These are phyloP conservation scores for Periplaneta americana DNA, from an alignment of 1,140 invertebrate genomes.

Conservation along the genomic window DNA sequence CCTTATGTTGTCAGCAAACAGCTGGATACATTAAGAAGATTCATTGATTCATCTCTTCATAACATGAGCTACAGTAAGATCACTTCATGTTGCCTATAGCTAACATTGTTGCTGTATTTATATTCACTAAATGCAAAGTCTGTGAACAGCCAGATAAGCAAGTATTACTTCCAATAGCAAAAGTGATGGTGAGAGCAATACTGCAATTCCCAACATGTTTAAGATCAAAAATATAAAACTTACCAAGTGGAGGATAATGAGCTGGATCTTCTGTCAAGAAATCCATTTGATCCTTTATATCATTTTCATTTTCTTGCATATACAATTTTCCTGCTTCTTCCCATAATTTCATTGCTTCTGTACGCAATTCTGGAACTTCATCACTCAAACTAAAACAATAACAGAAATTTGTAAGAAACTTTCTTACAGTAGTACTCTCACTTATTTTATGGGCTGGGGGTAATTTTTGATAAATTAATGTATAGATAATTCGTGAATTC, in stretches of 20 bases:
- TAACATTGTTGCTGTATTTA: too few relatives aligned
- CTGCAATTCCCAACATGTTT: too few relatives aligned
- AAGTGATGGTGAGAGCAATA: too few relatives aligned
- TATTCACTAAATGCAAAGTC: too few relatives aligned
- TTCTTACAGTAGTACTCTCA: background rate
- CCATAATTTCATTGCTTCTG: slow-evolving; percentile 56
- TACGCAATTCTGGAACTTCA: slow-evolving; percentile 55
- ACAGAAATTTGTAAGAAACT: background rate
- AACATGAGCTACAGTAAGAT: too few relatives aligned
- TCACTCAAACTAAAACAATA: slow-evolving; percentile 52
- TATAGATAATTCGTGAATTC: background rate
- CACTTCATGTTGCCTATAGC: too few relatives aligned
- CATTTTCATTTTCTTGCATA: slow-evolving; percentile 68
- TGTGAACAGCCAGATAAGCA: too few relatives aligned
- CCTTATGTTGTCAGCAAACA: too few relatives aligned
- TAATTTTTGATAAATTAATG: background rate
- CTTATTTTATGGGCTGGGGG: background rate
- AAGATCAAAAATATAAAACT: too few relatives aligned
- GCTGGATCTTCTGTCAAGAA: slow-evolving; percentile 47
- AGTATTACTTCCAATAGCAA: too few relatives aligned
- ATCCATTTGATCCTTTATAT: slow-evolving; percentile 68
- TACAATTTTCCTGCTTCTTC: slow-evolving; percentile 59
- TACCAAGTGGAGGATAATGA: slow-evolving; percentile 60
- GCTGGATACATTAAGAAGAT: too few relatives aligned
- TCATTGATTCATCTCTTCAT: too few relatives aligned